Evolutionary conservation across 2,113 vertebrate genomes (phyloP), one percentile per base, ranked within the genome.

Genomic region (Etheostoma spectabile): DNA sequence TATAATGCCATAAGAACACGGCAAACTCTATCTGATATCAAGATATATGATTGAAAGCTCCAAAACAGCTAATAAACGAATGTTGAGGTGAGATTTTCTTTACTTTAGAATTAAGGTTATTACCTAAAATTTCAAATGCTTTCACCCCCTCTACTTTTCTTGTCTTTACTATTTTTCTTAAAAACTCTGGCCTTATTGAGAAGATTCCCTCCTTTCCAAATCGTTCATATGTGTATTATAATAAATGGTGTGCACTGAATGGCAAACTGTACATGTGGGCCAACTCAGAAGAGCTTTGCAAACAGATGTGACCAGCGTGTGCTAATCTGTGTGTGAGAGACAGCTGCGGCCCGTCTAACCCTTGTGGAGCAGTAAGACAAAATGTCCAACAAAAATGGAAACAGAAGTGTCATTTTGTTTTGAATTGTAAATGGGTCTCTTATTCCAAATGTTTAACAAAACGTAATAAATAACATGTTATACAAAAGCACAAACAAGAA

Each of bases 281-380:
- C 56, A 10, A 49, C 75, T 70, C 69, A 42, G 33, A 57, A 75
- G 80, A 77, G 61, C 61, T 56, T 59, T 49, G 77, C 24, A 61
- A 77, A 53, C 83, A 88, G 80, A 77, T 85, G 78, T 27, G 57
- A 69, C 64, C 42, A 69, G n/a, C 6, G n/a, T 46, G 60, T 10
- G 46, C 13, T 33, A 15, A 24, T 81, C 19, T 80, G 66, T 70
- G 66, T 62, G 51, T 57, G 5, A 14, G n/a, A 74, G 42, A 70
- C 78, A 84, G 71, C 83, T 88, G 86, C 4, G 46, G 74, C 21
- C 52, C 48, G 15, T 35, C 56, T 45, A 52, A 19, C 52, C 14
- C 62, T 53, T 38, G 18, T 45, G 57, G 53, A 35, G 27, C 45
- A 62, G 16, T 33, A 16, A 38, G 27, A 42, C 30, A 57, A 46